A percentile compares a stretch with the other conserved stretches of the same genome.
Conservation (phyloP, 2,888 invertebrate species). For the Watsonalla binaria region DNA sequence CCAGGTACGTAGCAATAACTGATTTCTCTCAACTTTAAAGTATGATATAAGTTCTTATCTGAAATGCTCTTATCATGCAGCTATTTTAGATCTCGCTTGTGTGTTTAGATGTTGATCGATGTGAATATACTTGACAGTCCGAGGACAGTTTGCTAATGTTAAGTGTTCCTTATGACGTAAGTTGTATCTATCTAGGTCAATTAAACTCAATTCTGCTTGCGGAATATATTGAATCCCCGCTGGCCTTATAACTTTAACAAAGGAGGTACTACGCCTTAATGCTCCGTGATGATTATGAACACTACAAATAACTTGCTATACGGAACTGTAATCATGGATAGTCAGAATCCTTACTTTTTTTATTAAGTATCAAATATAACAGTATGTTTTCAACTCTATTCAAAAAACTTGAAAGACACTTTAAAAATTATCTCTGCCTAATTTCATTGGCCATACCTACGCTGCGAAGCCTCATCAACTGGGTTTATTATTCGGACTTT, state of each 20-base stretch:
- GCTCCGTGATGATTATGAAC: background rate
- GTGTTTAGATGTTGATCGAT: constrained; percentile 51
- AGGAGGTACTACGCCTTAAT: no score
- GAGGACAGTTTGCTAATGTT: constrained; percentile 27
- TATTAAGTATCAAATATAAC: background rate
- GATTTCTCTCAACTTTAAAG: no score
- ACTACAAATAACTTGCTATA: background rate
- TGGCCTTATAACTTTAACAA: no score
- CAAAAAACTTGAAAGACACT: background rate
- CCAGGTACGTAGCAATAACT: constrained; percentile 49
- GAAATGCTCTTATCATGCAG: constrained; percentile 25
- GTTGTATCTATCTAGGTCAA: constrained; percentile 19
- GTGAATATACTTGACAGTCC: constrained; percentile 24
- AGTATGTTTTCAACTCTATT: background rate
- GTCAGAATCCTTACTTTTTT: background rate
- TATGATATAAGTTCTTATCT: constrained; percentile 7
- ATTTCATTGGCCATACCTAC: background rate
- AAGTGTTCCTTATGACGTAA: constrained; percentile 30
- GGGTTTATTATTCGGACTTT: background rate
- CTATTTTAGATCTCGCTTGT: constrained; percentile 38
- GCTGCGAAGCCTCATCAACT: background rate
- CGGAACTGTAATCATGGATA: background rate
- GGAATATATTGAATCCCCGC: no score
- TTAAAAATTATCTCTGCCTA: background rate
- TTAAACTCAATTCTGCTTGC: constrained; percentile 20